Evolutionary conservation across 2,888 invertebrate species (phyloP).

Genomic region (Nephrotoma guestfalica): DNA sequence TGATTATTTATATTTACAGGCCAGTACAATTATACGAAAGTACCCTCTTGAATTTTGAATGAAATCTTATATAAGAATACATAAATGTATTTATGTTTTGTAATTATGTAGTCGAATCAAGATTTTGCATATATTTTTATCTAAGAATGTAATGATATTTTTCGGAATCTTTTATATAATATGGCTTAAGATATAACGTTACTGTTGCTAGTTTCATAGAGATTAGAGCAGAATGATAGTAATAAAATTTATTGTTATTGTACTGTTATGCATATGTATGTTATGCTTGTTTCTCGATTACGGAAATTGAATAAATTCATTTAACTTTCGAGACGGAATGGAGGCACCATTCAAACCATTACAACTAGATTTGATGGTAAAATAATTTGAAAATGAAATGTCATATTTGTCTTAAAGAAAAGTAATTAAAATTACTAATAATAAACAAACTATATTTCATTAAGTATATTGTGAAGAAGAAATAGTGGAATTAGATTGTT

Average conservation of each 20-base stretch:
- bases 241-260: neutral
- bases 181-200: neutral
- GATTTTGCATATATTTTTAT: neutral
- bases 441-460: no score
- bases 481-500: no score
- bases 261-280: neutral
- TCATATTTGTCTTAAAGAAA: no score
- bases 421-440: no score
- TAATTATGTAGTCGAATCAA: neutral
- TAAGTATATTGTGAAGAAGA: no score
- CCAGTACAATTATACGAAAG: neutral
- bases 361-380: no score
- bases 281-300: neutral
- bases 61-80: neutral
- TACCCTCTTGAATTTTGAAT: neutral
- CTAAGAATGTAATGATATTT: neutral
- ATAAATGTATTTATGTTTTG: neutral
- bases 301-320: neutral
- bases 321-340: neutral
- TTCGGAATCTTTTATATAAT: neutral
- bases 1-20: neutral
- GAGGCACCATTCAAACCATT: neutral
- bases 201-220: neutral
- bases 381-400: no score
- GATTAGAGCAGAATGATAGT: neutral